Evolutionary conservation across 2,797 vertebrate genomes (phyloP).

Genomic region (Delichon dasypus): DNA sequence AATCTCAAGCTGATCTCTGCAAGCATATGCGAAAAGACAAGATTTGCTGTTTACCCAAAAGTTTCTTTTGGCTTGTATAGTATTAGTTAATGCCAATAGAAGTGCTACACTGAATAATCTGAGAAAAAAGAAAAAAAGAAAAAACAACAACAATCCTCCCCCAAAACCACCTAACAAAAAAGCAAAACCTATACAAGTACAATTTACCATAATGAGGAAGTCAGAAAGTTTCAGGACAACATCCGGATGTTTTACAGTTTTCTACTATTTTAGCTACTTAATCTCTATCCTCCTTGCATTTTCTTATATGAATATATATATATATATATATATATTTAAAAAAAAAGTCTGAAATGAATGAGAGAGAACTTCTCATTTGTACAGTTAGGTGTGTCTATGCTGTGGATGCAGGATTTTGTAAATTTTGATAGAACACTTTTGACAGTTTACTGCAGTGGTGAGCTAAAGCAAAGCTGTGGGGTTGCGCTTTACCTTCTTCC

Average conservation of each 20-base stretch:
- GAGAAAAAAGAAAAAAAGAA: not conserved
- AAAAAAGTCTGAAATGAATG: fast-evolving
- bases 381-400: not conserved
- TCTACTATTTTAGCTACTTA: not conserved
- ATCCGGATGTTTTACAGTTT: not conserved
- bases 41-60: not conserved
- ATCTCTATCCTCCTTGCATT: not conserved
- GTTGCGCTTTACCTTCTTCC: not conserved
- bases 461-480: not conserved
- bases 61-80: not conserved
- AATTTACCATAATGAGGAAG: not conserved
- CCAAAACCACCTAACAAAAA: too few species aligned
- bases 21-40: not conserved
- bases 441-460: not conserved
- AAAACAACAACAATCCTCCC: too few species aligned
- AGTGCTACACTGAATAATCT: not conserved
- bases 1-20: not conserved
- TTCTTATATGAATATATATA: not conserved
- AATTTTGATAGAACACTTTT: not conserved
- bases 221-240: not conserved
- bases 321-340: not conserved
- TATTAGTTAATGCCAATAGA: not conserved
- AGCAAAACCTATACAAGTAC: fast-evolving
- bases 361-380: fast-evolving
- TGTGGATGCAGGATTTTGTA: not conserved